Evolutionary conservation across 1,140 invertebrate species (phyloP).

Genomic region (Propsilocerus akamusi): DNA sequence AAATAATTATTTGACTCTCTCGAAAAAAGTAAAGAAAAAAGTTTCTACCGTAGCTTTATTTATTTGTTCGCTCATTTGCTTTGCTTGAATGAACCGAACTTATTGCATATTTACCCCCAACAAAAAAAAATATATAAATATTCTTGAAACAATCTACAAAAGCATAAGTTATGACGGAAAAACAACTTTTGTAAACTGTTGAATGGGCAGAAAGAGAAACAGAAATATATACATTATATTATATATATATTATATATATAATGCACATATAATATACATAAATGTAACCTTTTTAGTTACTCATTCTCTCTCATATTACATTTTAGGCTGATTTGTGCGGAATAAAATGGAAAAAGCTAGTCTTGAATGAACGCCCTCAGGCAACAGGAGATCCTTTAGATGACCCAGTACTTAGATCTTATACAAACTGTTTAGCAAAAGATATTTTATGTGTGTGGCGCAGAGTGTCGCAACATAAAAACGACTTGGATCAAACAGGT

Average conservation of each 20-base stretch:
- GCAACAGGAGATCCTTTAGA: conserved; percentile 52
- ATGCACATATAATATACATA: not conserved
- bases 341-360: conserved; percentile 95
- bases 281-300: not conserved
- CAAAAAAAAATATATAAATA: not conserved
- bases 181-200: too few species aligned
- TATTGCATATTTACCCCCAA: not conserved
- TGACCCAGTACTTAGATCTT: conserved; percentile 85
- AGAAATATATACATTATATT: not conserved
- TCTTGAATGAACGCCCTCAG: conserved; percentile 41
- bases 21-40: too few species aligned
- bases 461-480: conserved; percentile 42
- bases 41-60: too few species aligned
- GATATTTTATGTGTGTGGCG: conserved; percentile 96
- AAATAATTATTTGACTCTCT: too few species aligned
- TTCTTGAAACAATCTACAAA: too few species aligned
- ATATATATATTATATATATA: not conserved
- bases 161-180: too few species aligned
- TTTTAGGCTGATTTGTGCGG: conserved; percentile 91
- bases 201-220: too few species aligned
- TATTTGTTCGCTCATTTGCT: not conserved
- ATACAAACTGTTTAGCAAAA: conserved; percentile 78
- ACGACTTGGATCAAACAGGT: conserved; percentile 18
- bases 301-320: conserved; percentile 12
- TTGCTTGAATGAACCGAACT: not conserved